Base-by-base conservation (phyloP, 53 echinoderm and acorn worm genomes). In the Luidia sarsii region DNA sequence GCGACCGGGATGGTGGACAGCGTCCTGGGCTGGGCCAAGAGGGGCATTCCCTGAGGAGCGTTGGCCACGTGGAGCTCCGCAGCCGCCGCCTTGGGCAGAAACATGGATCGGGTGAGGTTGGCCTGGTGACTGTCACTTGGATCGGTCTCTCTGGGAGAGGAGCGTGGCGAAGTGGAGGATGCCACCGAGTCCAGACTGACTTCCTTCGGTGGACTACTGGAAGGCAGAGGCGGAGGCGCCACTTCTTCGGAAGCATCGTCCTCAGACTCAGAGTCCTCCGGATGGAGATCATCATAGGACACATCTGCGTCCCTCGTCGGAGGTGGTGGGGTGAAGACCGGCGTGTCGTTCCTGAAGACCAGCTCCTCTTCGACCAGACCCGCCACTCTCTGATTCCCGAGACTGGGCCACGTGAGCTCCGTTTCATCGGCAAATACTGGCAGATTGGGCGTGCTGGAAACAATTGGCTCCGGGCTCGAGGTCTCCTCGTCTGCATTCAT, bases 241-340 rank as follows among this genome's bases (percentile, higher is more conserved):
- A 19, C 77, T 27, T 77, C 60, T 33, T 61, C 77, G 3, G 39
- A 28, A 46, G 59, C 61, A 9, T 30, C 48, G 7, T 77, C 27
- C 41, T 41, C 45, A 29, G n/a, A 20, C 46, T 59, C 33, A 4
- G 10, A 32, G 10, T 61, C 45, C 13, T 54, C 38, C 32, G 31
- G 50, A 4, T 67, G 14, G 43, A 50, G 31, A 50, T 50, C 70
- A 34, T 19, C 20, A n/a, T 50, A 55, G 39, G 8, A 27, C 19
- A 35, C 37, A 14, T 70, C 39, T 14, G 61, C 45, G 30, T 77
- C 61, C 60, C 20, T 21, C 54, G 61, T 77, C 19, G 37, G 60
- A 46, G 77, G 77, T 60, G 60, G 77, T 43, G 77, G 77, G 77
- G 46, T 60, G 48, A 77, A 77, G 18, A 77, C 21, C 30, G 77